These are phyloP conservation scores for Trachelus iudaicus DNA, from an alignment of 2,888 invertebrate species.

Conservation along the genomic window DNA sequence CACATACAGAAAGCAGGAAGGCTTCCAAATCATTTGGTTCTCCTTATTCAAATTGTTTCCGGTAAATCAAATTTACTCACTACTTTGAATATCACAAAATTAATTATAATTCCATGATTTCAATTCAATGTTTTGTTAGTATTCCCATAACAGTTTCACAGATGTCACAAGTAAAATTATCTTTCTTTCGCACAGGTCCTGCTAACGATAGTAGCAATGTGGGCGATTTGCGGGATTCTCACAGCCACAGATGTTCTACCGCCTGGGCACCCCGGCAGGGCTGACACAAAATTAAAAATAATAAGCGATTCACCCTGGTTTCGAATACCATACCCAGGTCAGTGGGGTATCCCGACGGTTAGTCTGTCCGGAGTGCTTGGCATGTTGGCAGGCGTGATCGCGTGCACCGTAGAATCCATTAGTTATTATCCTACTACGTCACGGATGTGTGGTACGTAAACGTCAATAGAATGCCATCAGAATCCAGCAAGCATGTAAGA, in stretches of 20 bases:
- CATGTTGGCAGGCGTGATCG: constrained; percentile 81
- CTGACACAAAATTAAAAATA: constrained; percentile 78
- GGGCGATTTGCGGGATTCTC: constrained; percentile 78
- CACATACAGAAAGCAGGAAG: constrained; percentile 70
- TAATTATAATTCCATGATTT: background rate
- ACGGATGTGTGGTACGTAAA: constrained; percentile 75
- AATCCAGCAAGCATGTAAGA: background rate
- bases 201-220: constrained; percentile 80
- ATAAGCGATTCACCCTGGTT: constrained; percentile 83
- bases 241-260: constrained; percentile 75
- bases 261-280: constrained; percentile 76
- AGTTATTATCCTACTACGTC: constrained; percentile 94
- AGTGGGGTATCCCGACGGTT: constrained; percentile 82
- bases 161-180: background rate
- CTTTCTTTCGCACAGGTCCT: constrained; percentile 70
- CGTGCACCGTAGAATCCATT: constrained; percentile 84
- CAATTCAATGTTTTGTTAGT: background rate
- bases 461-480: background rate
- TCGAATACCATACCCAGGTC: constrained; percentile 84
- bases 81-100: background rate
- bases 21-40: constrained; percentile 72
- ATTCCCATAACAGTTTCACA: background rate
- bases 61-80: constrained; percentile 66
- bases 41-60: constrained; percentile 84
- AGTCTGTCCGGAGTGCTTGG: constrained; percentile 79